These are phyloP conservation scores for Ceriagrion tenellum DNA, from an alignment of 2,888 invertebrate species.

Conservation along the genomic window DNA sequence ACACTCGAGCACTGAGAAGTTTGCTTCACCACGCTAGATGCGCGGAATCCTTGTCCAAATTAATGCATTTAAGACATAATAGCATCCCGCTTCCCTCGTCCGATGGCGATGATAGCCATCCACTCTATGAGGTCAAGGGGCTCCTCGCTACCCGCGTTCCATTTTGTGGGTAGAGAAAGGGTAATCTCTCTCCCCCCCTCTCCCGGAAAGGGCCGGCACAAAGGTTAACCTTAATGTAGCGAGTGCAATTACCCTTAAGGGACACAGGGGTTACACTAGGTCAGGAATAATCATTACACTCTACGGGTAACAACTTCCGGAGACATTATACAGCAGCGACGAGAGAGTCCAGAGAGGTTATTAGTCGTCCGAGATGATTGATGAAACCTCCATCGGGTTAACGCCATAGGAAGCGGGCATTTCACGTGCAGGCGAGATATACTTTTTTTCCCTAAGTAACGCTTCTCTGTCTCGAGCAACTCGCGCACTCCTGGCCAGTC, in stretches of 20 bases:
- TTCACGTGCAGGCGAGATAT: not conserved
- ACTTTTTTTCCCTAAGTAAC: too few relatives aligned
- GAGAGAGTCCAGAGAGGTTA: not conserved
- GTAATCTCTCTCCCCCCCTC: not conserved
- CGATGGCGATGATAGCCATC: not conserved
- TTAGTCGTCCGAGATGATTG: not conserved
- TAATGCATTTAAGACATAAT: not conserved
- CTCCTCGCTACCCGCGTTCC: not conserved
- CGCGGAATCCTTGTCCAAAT: not conserved
- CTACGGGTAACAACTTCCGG: not conserved
- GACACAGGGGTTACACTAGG: not conserved
- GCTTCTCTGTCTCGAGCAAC: too few relatives aligned
- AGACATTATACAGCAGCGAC: not conserved
- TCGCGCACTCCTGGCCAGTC: too few relatives aligned
- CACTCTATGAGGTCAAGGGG: not conserved
- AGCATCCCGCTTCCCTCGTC: not conserved
- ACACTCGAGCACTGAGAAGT: too few relatives aligned
- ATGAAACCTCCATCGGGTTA: not conserved
- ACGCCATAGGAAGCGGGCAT: not conserved
- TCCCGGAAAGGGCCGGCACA: not conserved
- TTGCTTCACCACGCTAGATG: too few relatives aligned
- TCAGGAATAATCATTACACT: not conserved
- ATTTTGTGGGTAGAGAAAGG: not conserved
- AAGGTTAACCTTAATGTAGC: slow-evolving; percentile 7
- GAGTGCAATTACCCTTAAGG: not conserved